Percentiles rank a stretch among this genome's conserved stretches.
phyloP scores from a whole-genome alignment of 1,140 invertebrate species.

The Mya arenaria region DNA sequence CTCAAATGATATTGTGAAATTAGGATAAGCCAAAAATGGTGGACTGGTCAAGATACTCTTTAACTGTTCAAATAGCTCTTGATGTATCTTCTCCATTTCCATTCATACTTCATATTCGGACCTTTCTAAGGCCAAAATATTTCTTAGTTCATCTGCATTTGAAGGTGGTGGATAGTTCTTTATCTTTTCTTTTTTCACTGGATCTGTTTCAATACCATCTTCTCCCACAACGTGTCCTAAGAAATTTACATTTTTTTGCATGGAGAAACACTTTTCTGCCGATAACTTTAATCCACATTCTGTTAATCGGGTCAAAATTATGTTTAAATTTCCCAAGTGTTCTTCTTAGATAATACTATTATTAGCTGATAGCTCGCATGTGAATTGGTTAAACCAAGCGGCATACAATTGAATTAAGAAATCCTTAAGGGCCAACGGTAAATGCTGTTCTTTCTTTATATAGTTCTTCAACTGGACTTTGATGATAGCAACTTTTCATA shows the following conservation, averaged over 20 bases:
- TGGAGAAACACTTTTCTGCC: slow-evolving; percentile 1
- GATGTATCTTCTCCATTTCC: not conserved
- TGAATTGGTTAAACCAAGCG: not conserved
- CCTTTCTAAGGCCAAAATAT: not conserved
- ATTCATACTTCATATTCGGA: not conserved
- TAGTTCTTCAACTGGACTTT: not conserved
- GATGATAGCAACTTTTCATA: slow-evolving; percentile 10
- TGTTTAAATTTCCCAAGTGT: not conserved
- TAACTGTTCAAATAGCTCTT: not conserved
- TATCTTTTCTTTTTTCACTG: slow-evolving; percentile 1
- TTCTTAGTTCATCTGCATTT: not conserved
- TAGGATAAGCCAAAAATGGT: not conserved
- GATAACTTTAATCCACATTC: not conserved
- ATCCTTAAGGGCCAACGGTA: not conserved
- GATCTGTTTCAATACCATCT: slow-evolving; percentile 7
- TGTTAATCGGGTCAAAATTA: not conserved
- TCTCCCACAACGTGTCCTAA: not conserved
- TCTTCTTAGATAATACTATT: not conserved
- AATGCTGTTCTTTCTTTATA: not conserved
- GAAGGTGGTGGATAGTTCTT: not conserved
- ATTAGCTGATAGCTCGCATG: not conserved
- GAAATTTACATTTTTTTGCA: slow-evolving; percentile 7
- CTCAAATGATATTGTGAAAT: not conserved
- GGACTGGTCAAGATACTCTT: not conserved
- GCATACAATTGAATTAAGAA: slow-evolving; percentile 8